Conservation (phyloP, 1,140 invertebrate genomes). For the Trachelipus rathkii region DNA sequence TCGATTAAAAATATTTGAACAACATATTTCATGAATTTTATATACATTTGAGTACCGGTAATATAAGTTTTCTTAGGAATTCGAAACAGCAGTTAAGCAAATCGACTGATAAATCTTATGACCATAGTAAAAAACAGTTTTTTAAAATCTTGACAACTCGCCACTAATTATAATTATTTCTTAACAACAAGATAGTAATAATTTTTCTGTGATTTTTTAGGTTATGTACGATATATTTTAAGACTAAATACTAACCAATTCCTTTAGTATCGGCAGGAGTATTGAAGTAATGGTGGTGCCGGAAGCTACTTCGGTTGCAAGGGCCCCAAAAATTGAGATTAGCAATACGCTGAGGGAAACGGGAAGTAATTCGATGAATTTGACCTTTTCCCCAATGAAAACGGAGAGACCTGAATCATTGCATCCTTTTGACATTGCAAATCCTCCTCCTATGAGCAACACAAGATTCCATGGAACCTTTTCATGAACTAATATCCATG, state of each 20-base stretch:
- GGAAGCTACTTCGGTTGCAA: conserved; percentile 75
- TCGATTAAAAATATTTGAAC: no score
- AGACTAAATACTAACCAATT: conserved; percentile 23
- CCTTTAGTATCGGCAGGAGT: conserved; percentile 63
- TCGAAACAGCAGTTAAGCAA: no score
- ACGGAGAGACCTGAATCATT: conserved; percentile 66
- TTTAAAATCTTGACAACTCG: no score
- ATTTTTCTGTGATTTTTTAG: no score
- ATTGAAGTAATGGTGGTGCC: conserved; percentile 80
- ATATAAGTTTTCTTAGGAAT: no score
- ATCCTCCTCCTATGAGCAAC: conserved; percentile 65
- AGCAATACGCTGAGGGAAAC: conserved; percentile 50
- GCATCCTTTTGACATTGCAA: conserved; percentile 77
- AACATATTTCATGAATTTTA: no score
- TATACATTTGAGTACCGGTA: no score
- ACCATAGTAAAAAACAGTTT: no score
- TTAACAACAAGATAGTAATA: no score
- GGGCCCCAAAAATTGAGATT: conserved; percentile 53
- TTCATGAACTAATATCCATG: conserved; percentile 29
- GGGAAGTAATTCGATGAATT: conserved; percentile 49
- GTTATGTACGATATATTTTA: no score
- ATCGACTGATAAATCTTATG: no score
- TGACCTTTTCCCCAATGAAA: conserved; percentile 62
- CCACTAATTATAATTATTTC: no score
- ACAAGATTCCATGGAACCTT: conserved; percentile 33